Percentiles rank a stretch among this genome's conserved stretches.
phyloP scores from a whole-genome alignment of 2,113 vertebrate genomes.

The Himantopus leucocephalus region DNA sequence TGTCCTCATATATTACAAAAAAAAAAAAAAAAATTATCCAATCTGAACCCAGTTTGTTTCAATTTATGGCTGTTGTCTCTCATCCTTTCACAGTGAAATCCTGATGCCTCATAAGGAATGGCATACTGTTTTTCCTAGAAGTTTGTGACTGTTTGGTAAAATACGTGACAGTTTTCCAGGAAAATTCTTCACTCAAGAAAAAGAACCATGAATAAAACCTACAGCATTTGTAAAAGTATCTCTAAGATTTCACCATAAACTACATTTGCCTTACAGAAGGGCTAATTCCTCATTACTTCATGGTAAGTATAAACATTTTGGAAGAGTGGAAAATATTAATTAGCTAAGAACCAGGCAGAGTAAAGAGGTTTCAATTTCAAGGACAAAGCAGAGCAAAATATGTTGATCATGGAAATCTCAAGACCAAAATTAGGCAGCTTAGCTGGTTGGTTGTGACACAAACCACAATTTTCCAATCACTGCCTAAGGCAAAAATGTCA shows the following conservation, averaged over 20 bases:
- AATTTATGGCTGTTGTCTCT: neutral
- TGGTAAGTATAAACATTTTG: neutral
- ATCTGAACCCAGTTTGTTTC: neutral
- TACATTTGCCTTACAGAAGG: neutral
- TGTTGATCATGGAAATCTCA: neutral
- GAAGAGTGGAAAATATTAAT: slow-evolving; percentile 9
- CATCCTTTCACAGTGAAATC: neutral
- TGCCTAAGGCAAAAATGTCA: slow-evolving; percentile 37
- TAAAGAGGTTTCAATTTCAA: slow-evolving; percentile 1
- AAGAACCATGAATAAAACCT: neutral
- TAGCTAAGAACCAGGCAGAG: neutral
- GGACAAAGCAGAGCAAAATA: neutral
- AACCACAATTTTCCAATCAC: slow-evolving; percentile 50
- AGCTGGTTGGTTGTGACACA: slow-evolving; percentile 19
- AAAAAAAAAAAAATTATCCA: neutral
- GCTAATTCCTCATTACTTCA: neutral
- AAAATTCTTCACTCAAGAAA: neutral
- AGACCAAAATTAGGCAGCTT: slow-evolving; percentile 7
- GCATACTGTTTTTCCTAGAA: neutral
- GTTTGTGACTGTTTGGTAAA: neutral
- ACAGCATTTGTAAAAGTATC: neutral
- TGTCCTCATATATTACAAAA: neutral
- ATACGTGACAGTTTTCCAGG: neutral
- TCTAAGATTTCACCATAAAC: neutral
- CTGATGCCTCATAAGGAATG: neutral